A percentile compares a stretch with the other conserved stretches of the same genome.
Conservation (phyloP, 2,113 vertebrate species). For the Nanorana parkeri region DNA sequence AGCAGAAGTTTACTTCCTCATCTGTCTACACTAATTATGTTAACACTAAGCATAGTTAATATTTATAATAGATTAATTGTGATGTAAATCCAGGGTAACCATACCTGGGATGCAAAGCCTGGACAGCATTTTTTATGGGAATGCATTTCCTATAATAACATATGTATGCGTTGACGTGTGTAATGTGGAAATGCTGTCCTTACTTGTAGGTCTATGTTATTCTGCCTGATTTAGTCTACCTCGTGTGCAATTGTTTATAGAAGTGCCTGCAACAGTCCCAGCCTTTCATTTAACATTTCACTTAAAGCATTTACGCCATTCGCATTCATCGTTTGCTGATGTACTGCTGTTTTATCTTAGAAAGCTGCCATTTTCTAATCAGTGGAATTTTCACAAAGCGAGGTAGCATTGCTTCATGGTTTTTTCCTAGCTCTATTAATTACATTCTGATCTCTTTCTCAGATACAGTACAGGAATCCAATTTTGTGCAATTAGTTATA, state of each 20-base stretch:
- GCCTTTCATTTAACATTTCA: slow-evolving; percentile 18
- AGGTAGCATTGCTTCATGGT: neutral
- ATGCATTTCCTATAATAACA: slow-evolving; percentile 12
- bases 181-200: slow-evolving; percentile 28
- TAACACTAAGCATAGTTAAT: neutral
- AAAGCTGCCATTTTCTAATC: neutral
- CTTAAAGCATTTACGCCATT: slow-evolving; percentile 3
- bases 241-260: slow-evolving; percentile 25
- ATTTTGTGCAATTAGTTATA: neutral
- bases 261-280: neutral
- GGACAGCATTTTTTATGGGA: neutral
- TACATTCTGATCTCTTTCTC: neutral
- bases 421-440: neutral
- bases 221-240: slow-evolving; percentile 6
- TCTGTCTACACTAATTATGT: slow-evolving; percentile 11
- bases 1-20: neutral
- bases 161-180: slow-evolving; percentile 17
- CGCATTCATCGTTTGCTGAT: neutral
- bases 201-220: slow-evolving; percentile 31
- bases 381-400: neutral
- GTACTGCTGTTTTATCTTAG: neutral
- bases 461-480: neutral
- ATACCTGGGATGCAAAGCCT: neutral
- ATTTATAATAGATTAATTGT: slow-evolving; percentile 11
- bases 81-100: neutral